Evolutionary conservation across 2,113 vertebrate species (phyloP).

Genomic region (Mormoops blainvillei): DNA sequence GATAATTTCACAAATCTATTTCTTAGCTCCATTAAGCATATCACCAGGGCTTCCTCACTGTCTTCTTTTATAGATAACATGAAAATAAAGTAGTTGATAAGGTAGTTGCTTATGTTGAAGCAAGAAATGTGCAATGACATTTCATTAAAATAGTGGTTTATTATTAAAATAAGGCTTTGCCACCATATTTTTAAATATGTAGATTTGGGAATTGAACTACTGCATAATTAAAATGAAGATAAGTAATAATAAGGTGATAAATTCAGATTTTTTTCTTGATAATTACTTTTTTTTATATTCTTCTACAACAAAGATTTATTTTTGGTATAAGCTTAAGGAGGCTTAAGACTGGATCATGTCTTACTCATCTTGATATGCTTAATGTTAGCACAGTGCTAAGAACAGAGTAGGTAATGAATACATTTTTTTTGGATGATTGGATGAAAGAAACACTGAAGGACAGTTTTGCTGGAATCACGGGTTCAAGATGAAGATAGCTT

Average conservation of each 20-base stretch:
- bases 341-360: neutral
- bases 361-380: neutral
- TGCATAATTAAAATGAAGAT: neutral
- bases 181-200: neutral
- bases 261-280: neutral
- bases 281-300: neutral
- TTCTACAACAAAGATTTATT: neutral
- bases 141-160: neutral
- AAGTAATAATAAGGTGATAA: neutral
- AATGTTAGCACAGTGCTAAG: neutral
- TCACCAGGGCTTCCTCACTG: neutral
- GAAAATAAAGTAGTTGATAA: slow-evolving; percentile 1
- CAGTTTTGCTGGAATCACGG: neutral
- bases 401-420: neutral
- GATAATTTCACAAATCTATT: slow-evolving; percentile 3
- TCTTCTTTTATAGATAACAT: neutral
- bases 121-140: neutral
- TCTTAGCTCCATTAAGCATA: neutral
- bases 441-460: neutral
- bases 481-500: neutral
- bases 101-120: neutral
- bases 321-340: neutral
- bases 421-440: neutral
- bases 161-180: neutral
- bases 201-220: neutral